These are phyloP conservation scores for Desoria tigrina DNA, from an alignment of 2,888 invertebrate species.

Conservation along the genomic window DNA sequence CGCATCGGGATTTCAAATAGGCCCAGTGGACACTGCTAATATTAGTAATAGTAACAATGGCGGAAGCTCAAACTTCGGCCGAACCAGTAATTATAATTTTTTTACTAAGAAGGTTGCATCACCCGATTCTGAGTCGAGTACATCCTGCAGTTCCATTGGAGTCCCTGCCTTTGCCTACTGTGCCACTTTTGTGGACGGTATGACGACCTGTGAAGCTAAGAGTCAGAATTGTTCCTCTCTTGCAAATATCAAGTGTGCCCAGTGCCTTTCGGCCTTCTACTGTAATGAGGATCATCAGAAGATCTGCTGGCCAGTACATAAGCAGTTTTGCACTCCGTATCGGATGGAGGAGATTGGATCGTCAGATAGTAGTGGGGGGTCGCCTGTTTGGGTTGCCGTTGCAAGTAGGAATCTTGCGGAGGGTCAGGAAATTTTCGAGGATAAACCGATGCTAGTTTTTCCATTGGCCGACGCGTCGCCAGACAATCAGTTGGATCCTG, in stretches of 20 bases:
- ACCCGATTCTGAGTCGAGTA: not conserved
- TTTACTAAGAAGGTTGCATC: no score
- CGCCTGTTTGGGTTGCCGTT: constrained; percentile 34
- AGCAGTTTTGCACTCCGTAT: constrained; percentile 43
- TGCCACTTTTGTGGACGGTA: constrained; percentile 42
- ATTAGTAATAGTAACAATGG: not conserved
- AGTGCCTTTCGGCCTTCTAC: constrained; percentile 46
- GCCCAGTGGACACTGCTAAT: constrained; percentile 12
- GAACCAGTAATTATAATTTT: no score
- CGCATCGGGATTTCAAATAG: constrained; percentile 24
- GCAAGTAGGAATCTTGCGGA: constrained; percentile 46
- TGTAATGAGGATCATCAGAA: constrained; percentile 49
- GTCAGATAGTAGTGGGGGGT: constrained; percentile 16
- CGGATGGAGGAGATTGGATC: constrained; percentile 32
- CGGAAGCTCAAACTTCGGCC: no score
- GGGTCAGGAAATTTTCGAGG: constrained; percentile 44
- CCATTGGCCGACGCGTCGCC: constrained; percentile 34
- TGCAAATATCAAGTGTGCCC: constrained; percentile 46
- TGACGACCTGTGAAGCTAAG: constrained; percentile 24
- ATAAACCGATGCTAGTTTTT: constrained; percentile 48
- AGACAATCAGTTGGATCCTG: constrained; percentile 37
- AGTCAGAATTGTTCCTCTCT: constrained; percentile 36
- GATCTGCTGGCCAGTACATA: constrained; percentile 47
- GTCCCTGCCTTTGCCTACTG: constrained; percentile 31
- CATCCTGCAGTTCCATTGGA: constrained; percentile 8